Evolutionary conservation across 1,140 invertebrate genomes (phyloP).

Genomic region (Neodiprion virginianus): DNA sequence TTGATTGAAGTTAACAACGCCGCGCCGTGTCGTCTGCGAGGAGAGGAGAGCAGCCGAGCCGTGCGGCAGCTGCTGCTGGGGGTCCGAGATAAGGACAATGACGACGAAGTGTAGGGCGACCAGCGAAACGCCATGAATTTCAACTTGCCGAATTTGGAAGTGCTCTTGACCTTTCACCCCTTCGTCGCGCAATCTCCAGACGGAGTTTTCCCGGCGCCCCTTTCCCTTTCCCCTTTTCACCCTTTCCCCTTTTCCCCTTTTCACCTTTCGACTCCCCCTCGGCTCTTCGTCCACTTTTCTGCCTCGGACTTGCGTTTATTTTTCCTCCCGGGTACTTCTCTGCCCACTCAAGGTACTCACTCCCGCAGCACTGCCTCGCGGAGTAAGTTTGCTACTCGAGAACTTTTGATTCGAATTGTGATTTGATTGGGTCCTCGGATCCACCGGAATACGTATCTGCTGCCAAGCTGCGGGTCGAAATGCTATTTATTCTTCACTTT

Average conservation of each 20-base stretch:
- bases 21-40: too few relatives aligned
- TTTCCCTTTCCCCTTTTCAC: background rate
- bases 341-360: background rate
- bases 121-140: background rate
- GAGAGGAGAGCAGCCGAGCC: too few relatives aligned
- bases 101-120: background rate
- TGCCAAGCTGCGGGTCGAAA: background rate
- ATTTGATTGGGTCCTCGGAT: conserved; percentile 7
- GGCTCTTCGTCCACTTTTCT: background rate
- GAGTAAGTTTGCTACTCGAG: conserved; percentile 2
- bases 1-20: too few relatives aligned
- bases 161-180: conserved; percentile 7
- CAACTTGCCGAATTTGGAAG: conserved; percentile 1
- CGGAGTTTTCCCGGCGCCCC: background rate
- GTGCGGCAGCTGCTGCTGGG: too few relatives aligned
- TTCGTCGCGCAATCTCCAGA: background rate
- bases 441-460: background rate
- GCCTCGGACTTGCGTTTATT: conserved; percentile 9
- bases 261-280: background rate
- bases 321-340: background rate
- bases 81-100: background rate
- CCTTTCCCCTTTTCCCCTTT: background rate
- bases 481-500: background rate
- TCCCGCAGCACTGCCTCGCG: background rate
- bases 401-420: conserved; percentile 7